Conservation (phyloP, 2,113 vertebrate species). For the Chunga burmeisteri region DNA sequence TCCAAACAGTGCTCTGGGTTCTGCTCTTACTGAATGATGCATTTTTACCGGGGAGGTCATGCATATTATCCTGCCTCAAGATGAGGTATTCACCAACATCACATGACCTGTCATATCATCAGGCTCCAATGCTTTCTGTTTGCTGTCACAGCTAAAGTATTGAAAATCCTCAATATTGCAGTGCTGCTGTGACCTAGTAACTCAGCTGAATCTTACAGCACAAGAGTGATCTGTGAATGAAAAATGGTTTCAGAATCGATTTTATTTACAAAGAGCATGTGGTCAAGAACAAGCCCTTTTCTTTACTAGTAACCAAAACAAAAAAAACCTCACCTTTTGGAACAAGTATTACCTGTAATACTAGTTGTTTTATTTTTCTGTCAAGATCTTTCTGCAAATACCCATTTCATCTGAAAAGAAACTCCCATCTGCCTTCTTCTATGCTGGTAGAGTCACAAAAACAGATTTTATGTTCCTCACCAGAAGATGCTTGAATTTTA, state of each 20-base stretch:
- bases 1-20: background rate
- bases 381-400: background rate
- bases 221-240: background rate
- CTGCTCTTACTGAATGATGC: background rate
- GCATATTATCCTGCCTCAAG: background rate
- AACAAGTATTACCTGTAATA: background rate
- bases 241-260: background rate
- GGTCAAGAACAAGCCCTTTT: background rate
- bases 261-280: background rate
- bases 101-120: conserved; percentile 5
- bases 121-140: conserved; percentile 13
- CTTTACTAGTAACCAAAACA: background rate
- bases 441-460: background rate
- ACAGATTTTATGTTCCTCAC: background rate
- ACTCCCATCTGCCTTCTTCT: background rate
- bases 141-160: background rate
- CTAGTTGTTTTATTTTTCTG: background rate
- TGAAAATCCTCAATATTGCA: background rate
- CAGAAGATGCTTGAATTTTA: background rate
- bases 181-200: conserved; percentile 1
- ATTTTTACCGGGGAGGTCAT: background rate
- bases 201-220: background rate
- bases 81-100: background rate
- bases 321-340: background rate
- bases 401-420: background rate